A percentile compares a stretch with the other conserved stretches of the same genome.
Conservation (phyloP, 1,140 invertebrate genomes). For the Zaprionus ghesquierei region DNA sequence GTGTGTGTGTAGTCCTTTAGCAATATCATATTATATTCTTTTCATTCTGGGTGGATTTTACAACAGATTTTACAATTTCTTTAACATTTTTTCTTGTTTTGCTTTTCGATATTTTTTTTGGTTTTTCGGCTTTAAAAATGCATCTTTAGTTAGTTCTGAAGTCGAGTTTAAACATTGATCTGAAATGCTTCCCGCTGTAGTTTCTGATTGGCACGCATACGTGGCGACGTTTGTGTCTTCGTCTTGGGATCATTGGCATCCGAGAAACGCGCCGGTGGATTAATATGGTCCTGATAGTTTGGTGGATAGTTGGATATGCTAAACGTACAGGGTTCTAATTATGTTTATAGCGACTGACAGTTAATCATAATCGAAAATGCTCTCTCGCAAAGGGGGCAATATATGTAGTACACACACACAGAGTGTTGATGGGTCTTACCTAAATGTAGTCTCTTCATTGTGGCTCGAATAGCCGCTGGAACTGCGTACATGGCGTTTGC, state of each 20-base stretch:
- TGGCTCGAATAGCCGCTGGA: slow-evolving; percentile 90
- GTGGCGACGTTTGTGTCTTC: slow-evolving; percentile 82
- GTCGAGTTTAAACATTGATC: slow-evolving; percentile 85
- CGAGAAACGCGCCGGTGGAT: slow-evolving; percentile 89
- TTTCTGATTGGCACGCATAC: slow-evolving; percentile 84
- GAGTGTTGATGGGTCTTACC: slow-evolving; percentile 85
- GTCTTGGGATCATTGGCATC: slow-evolving; percentile 84
- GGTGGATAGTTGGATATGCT: slow-evolving; percentile 89
- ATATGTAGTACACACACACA: too few relatives aligned
- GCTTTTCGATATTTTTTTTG: slow-evolving; percentile 33
- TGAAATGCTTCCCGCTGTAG: slow-evolving; percentile 87
- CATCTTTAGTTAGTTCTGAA: slow-evolving; percentile 15
- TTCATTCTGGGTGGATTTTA: slow-evolving; percentile 54
- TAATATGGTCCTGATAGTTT: slow-evolving; percentile 88
- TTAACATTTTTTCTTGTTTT: slow-evolving; percentile 22
- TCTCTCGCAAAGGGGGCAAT: background rate
- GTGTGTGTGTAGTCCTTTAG: slow-evolving; percentile 12
- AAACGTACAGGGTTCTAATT: slow-evolving; percentile 76
- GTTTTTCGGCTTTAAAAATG: background rate
- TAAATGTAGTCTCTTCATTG: slow-evolving; percentile 92
- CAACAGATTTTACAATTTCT: slow-evolving; percentile 64
- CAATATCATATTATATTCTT: slow-evolving; percentile 4
- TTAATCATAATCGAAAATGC: background rate
- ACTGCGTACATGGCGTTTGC: slow-evolving; percentile 87
- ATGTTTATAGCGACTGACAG: slow-evolving; percentile 58